Evolutionary conservation across 2,888 invertebrate species (phyloP), one percentile per base, ranked within the genome.

Genomic region (Rhagonycha fulva): DNA sequence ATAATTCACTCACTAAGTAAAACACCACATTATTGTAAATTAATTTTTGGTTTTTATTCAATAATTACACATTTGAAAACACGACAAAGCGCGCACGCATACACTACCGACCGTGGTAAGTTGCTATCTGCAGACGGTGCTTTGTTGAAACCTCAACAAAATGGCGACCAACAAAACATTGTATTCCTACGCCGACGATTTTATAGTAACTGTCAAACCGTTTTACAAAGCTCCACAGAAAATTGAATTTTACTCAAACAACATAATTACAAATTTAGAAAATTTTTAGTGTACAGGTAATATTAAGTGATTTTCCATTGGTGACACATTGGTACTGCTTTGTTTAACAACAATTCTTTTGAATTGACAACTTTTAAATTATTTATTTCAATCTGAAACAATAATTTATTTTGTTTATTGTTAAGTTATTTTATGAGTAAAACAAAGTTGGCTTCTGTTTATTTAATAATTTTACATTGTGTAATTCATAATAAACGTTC

Each of bases 131-230:
- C 60, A 71, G 68, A 28, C 68, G 62, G 81, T 82, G 86, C 85
- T 85, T 85, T 86, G 85, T 84, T 84, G 79, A 78, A 82, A 82
- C 84, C 84, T 84, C 85, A 83, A 83, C 83, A 87, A 87, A 83
- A 87, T 87, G 87, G 87, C 82, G 85, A 83, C 83, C 78, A 78
- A 80, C 81, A 75, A 83, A 81, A 80, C 76, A 78, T 79, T 81
- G 83, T 47, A 83, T 84, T 85, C 84, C 85, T 87, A 86, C 87
- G 86, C 86, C 47, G 47, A 2, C 47, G n/a, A n/a, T 47, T 47
- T 4, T n/a, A 7, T n/a, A 7, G n/a, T 47, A 7, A 30, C n/a
- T 47, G 47, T n/a, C 47, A n/a, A 3, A 4, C 1, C 9, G 47
- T 47, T 47, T 47, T 7, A n/a, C n/a, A n/a, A 47, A 32, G 7